Evolutionary conservation across 2,113 vertebrate species (phyloP), one percentile per base, ranked within the genome.

Genomic region (Mus pahari): DNA sequence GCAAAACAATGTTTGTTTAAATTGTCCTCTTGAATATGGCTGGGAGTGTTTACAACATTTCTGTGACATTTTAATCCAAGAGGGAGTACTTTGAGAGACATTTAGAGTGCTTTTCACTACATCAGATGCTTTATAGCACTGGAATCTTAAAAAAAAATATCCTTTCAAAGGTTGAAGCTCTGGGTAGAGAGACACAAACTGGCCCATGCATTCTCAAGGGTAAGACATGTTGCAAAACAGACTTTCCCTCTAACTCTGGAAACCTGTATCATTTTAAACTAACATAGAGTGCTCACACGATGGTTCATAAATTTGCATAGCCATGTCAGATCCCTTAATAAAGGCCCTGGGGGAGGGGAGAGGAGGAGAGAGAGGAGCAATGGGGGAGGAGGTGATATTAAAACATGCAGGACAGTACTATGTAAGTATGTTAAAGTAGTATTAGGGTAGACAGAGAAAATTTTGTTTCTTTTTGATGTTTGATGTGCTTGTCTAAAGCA

Each of bases 1-100:
- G 71, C 68, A 94, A 95, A 94, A 95, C 78, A 89, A 70, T 87
- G 42, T 96, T 97, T 92, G 95, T 95, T 94, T 97, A 91, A 97
- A 97, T 96, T 82, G 96, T 96, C 96, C 96, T 73, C 87, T 93
- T 97, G 96, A 95, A 94, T 77, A 98, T 96, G 93, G 97, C 93
- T 95, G 97, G 81, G 94, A 53, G 89, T 92, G 97, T 88, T 77
- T 95, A 74, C 20, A 89, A 90, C 39, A 96, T 95, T 96, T 96
- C 42, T 58, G 81, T 96, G 97, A 97, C 94, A 86, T 96, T 97
- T 97, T 92, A 96, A 84, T 97, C 96, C 97, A 95, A 77, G 48
- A 6, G 96, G 97, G 96, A 96, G 90, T 39, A 50, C 96, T 97
- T 92, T 97, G 64, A 58, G 92, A 98, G 92, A 97, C 94, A 95